Conservation (phyloP, 2,113 vertebrate genomes). For the Plectropomus leopardus region DNA sequence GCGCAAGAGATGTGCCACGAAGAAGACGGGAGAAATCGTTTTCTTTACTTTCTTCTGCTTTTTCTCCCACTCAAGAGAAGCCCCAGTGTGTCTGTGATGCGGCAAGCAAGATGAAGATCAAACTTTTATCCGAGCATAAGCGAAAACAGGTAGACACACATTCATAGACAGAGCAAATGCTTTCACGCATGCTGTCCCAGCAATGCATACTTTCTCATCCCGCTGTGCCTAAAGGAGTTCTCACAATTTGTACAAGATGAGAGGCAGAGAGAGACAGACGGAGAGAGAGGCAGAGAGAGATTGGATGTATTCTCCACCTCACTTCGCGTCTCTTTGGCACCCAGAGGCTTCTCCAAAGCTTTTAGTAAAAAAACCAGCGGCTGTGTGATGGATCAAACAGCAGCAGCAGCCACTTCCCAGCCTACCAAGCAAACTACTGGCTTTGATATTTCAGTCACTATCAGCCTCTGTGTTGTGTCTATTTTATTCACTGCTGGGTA, state of each 20-base stretch:
- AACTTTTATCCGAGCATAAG: slow-evolving; percentile 52
- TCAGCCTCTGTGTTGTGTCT: slow-evolving; percentile 61
- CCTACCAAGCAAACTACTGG: slow-evolving; percentile 60
- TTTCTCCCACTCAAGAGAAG: slow-evolving; percentile 34
- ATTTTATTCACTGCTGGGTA: slow-evolving; percentile 55
- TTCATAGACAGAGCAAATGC: slow-evolving; percentile 56
- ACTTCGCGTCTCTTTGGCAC: slow-evolving; percentile 61
- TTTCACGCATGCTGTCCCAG: slow-evolving; percentile 54
- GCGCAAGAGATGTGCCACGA: slow-evolving; percentile 27
- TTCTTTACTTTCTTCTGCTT: slow-evolving; percentile 40
- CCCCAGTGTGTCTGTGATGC: slow-evolving; percentile 37
- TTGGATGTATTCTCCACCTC: slow-evolving; percentile 67
- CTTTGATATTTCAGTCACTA: slow-evolving; percentile 83
- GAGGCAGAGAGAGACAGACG: slow-evolving; percentile 56
- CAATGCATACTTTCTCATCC: slow-evolving; percentile 56
- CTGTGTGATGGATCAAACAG: slow-evolving; percentile 77
- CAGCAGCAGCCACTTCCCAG: slow-evolving; percentile 66
- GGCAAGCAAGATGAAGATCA: slow-evolving; percentile 50
- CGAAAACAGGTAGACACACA: slow-evolving; percentile 50
- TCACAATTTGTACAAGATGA: slow-evolving; percentile 76
- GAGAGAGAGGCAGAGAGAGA: slow-evolving; percentile 48
- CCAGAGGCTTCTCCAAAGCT: slow-evolving; percentile 79
- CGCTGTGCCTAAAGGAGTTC: slow-evolving; percentile 70
- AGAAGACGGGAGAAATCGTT: slow-evolving; percentile 52
- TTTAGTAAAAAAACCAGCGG: slow-evolving; percentile 78